phyloP scores from a whole-genome alignment of 1,140 invertebrate genomes.

The Achatina immaculata region DNA sequence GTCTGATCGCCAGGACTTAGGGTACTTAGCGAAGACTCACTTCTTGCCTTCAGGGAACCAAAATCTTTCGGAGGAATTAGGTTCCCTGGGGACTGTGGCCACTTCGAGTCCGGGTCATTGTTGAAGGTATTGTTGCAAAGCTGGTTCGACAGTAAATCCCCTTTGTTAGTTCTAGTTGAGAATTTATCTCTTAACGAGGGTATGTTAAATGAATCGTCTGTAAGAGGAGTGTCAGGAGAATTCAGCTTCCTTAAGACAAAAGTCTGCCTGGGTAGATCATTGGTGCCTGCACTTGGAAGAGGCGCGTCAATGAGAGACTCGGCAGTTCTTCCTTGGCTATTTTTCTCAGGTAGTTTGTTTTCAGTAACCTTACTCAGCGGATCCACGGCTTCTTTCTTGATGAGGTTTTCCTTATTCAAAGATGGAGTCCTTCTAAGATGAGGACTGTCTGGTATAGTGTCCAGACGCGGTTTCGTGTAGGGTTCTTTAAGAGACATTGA shows the following conservation, averaged over 20 bases:
- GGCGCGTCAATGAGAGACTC: neutral
- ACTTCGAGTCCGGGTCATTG: neutral
- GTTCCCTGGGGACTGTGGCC: neutral
- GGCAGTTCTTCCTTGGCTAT: neutral
- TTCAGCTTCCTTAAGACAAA: neutral
- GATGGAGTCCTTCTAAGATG: neutral
- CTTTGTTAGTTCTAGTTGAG: neutral
- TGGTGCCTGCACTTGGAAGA: neutral
- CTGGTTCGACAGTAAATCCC: neutral
- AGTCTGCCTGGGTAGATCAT: neutral
- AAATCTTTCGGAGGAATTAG: neutral
- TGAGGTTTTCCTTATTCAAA: neutral
- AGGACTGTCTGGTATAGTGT: neutral
- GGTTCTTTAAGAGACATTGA: constrained; percentile 6
- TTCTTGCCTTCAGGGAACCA: neutral
- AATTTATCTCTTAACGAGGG: neutral
- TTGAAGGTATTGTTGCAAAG: neutral
- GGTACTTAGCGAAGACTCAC: neutral
- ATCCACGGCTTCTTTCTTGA: too few relatives aligned
- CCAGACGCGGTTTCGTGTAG: neutral
- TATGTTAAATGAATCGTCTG: neutral
- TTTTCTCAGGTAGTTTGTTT: neutral
- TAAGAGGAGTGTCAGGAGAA: neutral
- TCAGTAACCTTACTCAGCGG: neutral
- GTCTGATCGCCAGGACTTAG: neutral